Evolutionary conservation across 2,113 vertebrate genomes (phyloP).

Genomic region (Apodemus sylvaticus): DNA sequence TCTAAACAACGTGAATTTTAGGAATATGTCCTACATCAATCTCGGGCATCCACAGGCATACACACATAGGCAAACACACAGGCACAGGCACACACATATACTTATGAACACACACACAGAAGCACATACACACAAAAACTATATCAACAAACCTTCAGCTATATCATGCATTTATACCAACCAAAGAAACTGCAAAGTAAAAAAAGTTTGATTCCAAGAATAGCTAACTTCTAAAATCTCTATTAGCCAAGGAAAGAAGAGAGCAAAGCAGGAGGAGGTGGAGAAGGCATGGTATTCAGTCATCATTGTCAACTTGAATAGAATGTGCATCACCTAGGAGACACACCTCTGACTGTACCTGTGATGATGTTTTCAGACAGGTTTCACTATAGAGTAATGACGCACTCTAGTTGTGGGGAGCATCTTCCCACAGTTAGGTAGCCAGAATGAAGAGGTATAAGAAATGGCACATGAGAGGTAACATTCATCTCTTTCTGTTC

Average conservation of each 20-base stretch:
- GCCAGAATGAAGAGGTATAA: not conserved
- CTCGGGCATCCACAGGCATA: not conserved
- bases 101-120: not conserved
- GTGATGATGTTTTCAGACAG: not conserved
- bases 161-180: not conserved
- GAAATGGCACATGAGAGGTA: too few species aligned
- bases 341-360: not conserved
- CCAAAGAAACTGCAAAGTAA: slow-evolving; percentile 23
- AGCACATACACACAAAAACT: not conserved
- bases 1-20: not conserved
- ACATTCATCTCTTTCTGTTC: not conserved
- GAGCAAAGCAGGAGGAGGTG: not conserved
- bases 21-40: not conserved
- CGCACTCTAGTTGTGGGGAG: not conserved
- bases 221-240: not conserved
- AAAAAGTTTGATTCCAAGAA: not conserved
- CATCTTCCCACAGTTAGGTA: not conserved
- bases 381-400: not conserved
- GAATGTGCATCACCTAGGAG: not conserved
- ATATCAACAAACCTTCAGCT: not conserved
- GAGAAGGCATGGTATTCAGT: not conserved
- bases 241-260: not conserved
- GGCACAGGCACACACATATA: too few species aligned
- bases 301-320: not conserved
- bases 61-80: not conserved